Evolutionary conservation across 64 coral and sea anemone species (phyloP).

Genomic region (Pocillopora damicornis): DNA sequence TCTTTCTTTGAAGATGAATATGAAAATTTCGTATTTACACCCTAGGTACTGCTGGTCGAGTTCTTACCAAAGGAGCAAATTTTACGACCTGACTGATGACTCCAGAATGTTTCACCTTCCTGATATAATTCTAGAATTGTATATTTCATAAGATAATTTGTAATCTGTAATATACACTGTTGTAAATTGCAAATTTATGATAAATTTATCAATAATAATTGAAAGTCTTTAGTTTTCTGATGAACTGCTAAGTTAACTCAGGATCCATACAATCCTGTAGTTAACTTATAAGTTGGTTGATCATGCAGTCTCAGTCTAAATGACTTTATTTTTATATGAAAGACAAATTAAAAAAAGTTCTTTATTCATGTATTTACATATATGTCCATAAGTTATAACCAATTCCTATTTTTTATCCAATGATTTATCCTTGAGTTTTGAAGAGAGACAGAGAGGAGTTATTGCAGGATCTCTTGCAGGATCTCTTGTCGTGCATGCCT

Average conservation of each 20-base stretch:
- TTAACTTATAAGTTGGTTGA: neutral
- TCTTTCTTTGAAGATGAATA: neutral
- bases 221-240: neutral
- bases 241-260: neutral
- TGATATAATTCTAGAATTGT: constrained; percentile 25
- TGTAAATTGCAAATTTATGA: constrained; percentile 10
- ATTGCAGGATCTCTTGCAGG: too few species aligned
- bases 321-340: constrained; percentile 45
- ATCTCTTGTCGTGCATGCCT: too few species aligned
- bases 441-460: too few species aligned
- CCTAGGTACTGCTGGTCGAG: constrained; percentile 93
- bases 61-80: constrained; percentile 96
- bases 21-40: neutral
- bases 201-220: neutral
- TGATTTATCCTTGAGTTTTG: too few species aligned
- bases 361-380: neutral
- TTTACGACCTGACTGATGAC: constrained; percentile 79
- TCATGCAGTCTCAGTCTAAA: neutral
- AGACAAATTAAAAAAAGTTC: neutral
- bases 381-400: neutral
- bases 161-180: constrained; percentile 20
- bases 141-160: constrained; percentile 38
- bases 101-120: neutral
- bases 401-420: neutral
- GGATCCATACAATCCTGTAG: neutral